Evolutionary conservation across 2,113 vertebrate species (phyloP).

Genomic region (Diadophis punctatus): DNA sequence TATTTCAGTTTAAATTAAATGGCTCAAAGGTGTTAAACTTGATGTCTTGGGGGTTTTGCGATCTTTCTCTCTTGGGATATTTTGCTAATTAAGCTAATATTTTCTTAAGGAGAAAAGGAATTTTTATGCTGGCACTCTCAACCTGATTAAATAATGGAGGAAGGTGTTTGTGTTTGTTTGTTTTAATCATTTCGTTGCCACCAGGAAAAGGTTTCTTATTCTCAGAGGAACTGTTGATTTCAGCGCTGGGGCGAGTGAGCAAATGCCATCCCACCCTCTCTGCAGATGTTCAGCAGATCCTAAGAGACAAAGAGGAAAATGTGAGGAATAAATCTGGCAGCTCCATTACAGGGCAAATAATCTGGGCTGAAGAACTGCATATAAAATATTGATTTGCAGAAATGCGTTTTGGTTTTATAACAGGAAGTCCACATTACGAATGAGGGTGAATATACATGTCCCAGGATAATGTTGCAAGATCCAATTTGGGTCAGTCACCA

Average conservation of each 20-base stretch:
- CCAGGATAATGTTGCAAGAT: background rate
- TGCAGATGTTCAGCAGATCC: background rate
- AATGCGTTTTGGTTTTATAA: background rate
- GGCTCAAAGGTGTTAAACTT: background rate
- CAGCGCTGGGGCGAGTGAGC: background rate
- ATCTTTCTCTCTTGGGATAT: background rate
- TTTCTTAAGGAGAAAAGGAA: slow-evolving; percentile 14
- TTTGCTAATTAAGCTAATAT: background rate
- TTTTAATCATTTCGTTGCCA: slow-evolving; percentile 23
- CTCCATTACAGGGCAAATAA: background rate
- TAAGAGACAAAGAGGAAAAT: background rate
- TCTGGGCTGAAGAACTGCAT: background rate
- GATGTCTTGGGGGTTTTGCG: background rate
- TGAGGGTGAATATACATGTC: background rate
- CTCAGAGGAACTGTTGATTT: background rate
- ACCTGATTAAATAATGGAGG: background rate
- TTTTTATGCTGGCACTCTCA: background rate
- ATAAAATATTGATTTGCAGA: background rate
- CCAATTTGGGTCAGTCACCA: background rate
- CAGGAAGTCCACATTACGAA: background rate
- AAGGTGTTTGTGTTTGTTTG: background rate
- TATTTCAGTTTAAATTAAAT: slow-evolving; percentile 12
- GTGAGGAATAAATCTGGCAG: background rate
- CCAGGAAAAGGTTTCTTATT: background rate
- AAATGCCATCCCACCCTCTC: background rate